Evolutionary conservation across 2,797 vertebrate species (phyloP), one percentile per base, ranked within the genome.

Genomic region (Psittacula echo): DNA sequence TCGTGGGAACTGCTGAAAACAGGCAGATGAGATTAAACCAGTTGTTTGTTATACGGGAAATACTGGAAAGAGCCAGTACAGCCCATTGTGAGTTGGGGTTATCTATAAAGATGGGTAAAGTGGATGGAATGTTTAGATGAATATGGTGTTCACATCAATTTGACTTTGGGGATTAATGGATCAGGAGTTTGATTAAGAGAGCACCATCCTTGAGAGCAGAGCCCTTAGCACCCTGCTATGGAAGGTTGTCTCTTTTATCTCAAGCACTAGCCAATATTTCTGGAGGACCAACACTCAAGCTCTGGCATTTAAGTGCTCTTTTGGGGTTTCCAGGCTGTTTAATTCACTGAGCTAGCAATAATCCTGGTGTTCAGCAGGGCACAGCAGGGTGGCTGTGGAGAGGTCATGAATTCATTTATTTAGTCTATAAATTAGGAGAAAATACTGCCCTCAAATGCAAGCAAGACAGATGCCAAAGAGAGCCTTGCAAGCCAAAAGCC

Each of bases 391-490:
- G 48, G 73, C 86, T 89, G n/a, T 39, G 51, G 80, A 74, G 93
- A 92, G 87, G 81, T 71, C 48, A 65, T 45, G 37, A 65, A 85
- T 95, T 87, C 76, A 77, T 95, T 92, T 96, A 85, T 94, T 95
- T 93, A 70, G 72, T 50, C 76, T 68, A 87, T 89, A 92, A 96
- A 96, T 93, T 68, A 89, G 64, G 37, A 90, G 83, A 85, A 95
- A 87, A 87, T 78, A 77, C 61, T 50, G 27, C 53, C 85, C 58
- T 89, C 75, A 45, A 60, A 68, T 68, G 48, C 80, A 87, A 95
- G 87, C 79, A 85, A 89, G 78, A 85, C 93, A 97, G 94, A 91
- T 92, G 89, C 78, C 14, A 68, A 92, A 75, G 61, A 91, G 42
- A 80, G 48, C 34, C 44, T 5, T 83, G 68, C 42, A 85, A 89